Evolutionary conservation across 2,888 invertebrate genomes (phyloP).

Genomic region (Lomographa bimaculata): DNA sequence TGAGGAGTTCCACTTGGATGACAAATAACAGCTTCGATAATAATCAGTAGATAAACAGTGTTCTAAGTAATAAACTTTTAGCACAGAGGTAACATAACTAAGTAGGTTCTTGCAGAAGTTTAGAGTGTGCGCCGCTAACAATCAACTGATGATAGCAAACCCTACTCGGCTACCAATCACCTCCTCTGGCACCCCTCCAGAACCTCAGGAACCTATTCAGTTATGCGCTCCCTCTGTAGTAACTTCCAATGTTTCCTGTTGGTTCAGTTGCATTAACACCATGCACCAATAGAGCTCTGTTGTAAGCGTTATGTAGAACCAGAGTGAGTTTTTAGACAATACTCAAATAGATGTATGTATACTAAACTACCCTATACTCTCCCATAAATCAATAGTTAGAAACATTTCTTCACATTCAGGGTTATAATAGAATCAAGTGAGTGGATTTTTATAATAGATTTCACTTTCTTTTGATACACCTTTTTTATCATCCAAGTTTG

Average conservation of each 20-base stretch:
- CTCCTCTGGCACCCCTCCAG: too few species aligned
- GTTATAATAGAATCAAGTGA: background rate
- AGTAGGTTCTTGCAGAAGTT: too few species aligned
- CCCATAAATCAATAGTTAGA: constrained; percentile 10
- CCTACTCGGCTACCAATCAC: too few species aligned
- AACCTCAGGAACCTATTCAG: too few species aligned
- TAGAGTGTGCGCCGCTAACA: too few species aligned
- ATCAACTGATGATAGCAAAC: too few species aligned
- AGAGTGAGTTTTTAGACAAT: constrained; percentile 33
- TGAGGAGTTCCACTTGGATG: too few species aligned
- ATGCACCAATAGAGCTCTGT: constrained; percentile 16
- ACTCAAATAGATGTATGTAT: constrained; percentile 24
- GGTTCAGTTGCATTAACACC: constrained; percentile 24
- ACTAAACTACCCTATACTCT: constrained; percentile 1
- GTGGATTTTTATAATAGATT: constrained; percentile 8
- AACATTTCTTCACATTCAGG: constrained; percentile 11
- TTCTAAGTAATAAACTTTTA: constrained; percentile 17
- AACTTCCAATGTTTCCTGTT: constrained; percentile 10
- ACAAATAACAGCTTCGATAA: constrained; percentile 34
- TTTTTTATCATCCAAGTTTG: constrained; percentile 8
- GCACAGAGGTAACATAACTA: too few species aligned
- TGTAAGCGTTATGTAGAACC: constrained; percentile 26
- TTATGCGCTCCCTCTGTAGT: too few species aligned
- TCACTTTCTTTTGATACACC: constrained; percentile 14
- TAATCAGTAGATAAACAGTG: constrained; percentile 27